Percentiles rank a stretch among this genome's conserved stretches.
phyloP scores from a whole-genome alignment of 2,888 invertebrate species.

The Craniophora ligustri region DNA sequence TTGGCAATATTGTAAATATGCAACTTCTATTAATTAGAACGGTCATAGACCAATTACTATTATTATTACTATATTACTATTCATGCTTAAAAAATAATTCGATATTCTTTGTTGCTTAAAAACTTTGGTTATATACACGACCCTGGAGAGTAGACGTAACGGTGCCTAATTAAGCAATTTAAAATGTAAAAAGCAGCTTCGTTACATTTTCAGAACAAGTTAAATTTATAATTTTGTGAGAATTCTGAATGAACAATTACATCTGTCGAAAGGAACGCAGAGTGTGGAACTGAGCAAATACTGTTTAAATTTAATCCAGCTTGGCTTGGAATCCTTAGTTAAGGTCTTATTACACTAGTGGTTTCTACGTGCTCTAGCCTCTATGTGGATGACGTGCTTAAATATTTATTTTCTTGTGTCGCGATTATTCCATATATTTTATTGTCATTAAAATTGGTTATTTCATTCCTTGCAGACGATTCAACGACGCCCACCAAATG shows the following conservation, averaged over 20 bases:
- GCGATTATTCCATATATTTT: too few relatives aligned
- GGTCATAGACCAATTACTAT: too few relatives aligned
- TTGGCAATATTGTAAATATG: too few relatives aligned
- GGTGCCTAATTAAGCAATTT: conserved; percentile 26
- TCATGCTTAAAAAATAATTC: too few relatives aligned
- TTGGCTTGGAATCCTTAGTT: conserved; percentile 26
- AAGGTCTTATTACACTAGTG: conserved; percentile 14
- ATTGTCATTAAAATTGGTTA: too few relatives aligned
- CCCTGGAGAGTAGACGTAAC: conserved; percentile 18
- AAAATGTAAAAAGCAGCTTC: conserved; percentile 14
- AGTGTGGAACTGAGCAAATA: conserved; percentile 39
- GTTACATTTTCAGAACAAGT: conserved; percentile 20
- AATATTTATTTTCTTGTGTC: too few relatives aligned
- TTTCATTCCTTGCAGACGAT: too few relatives aligned
- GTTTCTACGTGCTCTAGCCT: neutral
- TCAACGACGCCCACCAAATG: too few relatives aligned
- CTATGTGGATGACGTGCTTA: too few relatives aligned
- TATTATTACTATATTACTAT: too few relatives aligned
- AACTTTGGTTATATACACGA: conserved; percentile 10
- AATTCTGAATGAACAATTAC: conserved; percentile 38
- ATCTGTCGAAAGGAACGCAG: conserved; percentile 23
- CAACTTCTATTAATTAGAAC: too few relatives aligned
- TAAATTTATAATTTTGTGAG: conserved; percentile 33
- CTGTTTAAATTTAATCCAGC: conserved; percentile 37
- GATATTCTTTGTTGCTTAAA: neutral